Evolutionary conservation across 2,113 vertebrate genomes (phyloP).

Genomic region (Girardinichthys multiradiatus): DNA sequence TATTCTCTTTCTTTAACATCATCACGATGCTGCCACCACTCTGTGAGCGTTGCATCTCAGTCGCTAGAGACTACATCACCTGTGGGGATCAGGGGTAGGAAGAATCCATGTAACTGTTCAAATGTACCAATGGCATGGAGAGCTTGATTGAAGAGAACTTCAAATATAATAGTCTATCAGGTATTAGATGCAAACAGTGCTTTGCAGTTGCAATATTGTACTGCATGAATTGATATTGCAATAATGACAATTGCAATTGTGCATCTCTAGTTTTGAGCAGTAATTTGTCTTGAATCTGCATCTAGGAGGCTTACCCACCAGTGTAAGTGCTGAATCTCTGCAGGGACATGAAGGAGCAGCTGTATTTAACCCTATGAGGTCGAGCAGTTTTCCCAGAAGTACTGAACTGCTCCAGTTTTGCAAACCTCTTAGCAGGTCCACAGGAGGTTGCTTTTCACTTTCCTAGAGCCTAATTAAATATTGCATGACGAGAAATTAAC

Average conservation of each 20-base stretch:
- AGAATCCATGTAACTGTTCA: background rate
- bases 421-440: background rate
- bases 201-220: background rate
- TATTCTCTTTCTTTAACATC: too few relatives aligned
- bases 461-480: conserved; percentile 12
- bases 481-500: background rate
- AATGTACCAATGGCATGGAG: background rate
- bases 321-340: conserved; percentile 39
- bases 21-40: too few relatives aligned
- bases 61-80: background rate
- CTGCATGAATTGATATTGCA: too few relatives aligned
- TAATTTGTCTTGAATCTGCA: conserved; percentile 2
- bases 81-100: too few relatives aligned
- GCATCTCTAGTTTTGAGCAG: background rate
- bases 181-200: background rate
- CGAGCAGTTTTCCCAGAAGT: conserved; percentile 31
- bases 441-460: conserved; percentile 17
- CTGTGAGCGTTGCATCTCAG: background rate
- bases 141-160: background rate
- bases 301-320: conserved; percentile 3
- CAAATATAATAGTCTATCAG: too few relatives aligned
- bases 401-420: conserved; percentile 30
- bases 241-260: background rate
- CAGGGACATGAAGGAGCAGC: conserved; percentile 39
- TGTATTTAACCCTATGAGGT: conserved; percentile 66